Base-by-base conservation (phyloP, 2,888 invertebrate genomes). In the Tiphia femorata region DNA sequence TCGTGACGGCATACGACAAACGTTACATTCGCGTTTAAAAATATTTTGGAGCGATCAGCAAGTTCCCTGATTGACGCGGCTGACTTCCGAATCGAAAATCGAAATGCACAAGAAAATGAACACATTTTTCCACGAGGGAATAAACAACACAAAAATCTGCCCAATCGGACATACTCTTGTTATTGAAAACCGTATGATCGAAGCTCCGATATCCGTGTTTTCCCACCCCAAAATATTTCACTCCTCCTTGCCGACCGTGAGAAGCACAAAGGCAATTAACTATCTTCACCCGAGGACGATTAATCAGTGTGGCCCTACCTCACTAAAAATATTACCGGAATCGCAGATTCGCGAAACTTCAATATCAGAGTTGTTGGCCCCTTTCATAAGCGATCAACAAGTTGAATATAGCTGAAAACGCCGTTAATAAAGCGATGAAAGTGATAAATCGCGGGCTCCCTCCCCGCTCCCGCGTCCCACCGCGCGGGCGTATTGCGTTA, bases 401-500 rank as follows among this genome's bases (percentile, higher is more conserved):
- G 76, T 78, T 72, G 67, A 63, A 55, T 62, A 75, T 70, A 73
- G 72, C 62, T 58, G 57, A 55, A n/a, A 65, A 67, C 60, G 67
- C 67, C 65, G 64, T 73, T 78, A 77, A 72, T 73, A 72, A 74
- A 75, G 71, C 70, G 69, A 64, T 62, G 72, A 73, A 73, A 73
- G 72, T 76, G 77, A 76, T 75, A 75, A 79, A 74, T 74, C 70
- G 72, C 66, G 64, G 73, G 58, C 62, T 62, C 64, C 60, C 53
- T 61, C 59, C 58, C 62, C 57, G 58, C 46, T 38, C 43, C 47
- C 57, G 52, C 38, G 57, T 62, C 50, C 58, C n/a, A n/a, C n/a
- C n/a, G n/a, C n/a, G n/a, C n/a, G n/a, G n/a, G n/a, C 68, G 65
- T 73, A 68, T 68, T 60, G 67, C 71, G 73, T 78, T 78, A 79